Evolutionary conservation across 1,140 invertebrate species (phyloP).

Genomic region (Cotesia chilonis): DNA sequence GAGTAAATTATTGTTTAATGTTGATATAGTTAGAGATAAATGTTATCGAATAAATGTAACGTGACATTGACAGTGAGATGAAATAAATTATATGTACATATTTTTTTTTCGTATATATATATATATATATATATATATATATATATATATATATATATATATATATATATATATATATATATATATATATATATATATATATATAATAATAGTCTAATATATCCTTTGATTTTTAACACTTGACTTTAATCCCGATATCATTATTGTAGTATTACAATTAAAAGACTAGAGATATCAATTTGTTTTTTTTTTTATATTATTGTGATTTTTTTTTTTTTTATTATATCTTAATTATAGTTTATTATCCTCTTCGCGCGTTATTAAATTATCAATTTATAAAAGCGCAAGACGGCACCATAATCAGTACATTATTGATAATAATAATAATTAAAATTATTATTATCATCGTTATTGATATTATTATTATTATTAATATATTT

Average conservation of each 20-base stretch:
- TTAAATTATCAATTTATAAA: constrained; percentile 5
- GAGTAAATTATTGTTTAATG: not conserved
- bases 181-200: too few species aligned
- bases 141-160: too few species aligned
- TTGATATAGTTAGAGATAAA: not conserved
- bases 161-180: too few species aligned
- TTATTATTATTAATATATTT: not conserved
- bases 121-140: too few species aligned
- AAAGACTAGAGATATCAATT: constrained; percentile 8
- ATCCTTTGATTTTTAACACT: constrained; percentile 7
- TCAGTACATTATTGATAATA: constrained; percentile 1
- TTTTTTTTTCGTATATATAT: not conserved
- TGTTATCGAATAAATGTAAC: constrained; percentile 2
- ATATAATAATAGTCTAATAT: too few species aligned
- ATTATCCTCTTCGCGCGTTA: constrained; percentile 5
- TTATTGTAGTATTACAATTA: not conserved
- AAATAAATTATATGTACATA: constrained; percentile 34
- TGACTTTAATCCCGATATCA: not conserved
- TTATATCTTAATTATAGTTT: not conserved
- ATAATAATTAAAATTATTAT: too few species aligned
- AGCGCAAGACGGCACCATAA: constrained; percentile 9
- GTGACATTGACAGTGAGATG: constrained; percentile 40
- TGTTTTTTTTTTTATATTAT: not conserved
- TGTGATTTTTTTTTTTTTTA: too few species aligned
- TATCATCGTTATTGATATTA: not conserved